Evolutionary conservation across 2,888 invertebrate genomes (phyloP).

Genomic region (Calameuta idolon): DNA sequence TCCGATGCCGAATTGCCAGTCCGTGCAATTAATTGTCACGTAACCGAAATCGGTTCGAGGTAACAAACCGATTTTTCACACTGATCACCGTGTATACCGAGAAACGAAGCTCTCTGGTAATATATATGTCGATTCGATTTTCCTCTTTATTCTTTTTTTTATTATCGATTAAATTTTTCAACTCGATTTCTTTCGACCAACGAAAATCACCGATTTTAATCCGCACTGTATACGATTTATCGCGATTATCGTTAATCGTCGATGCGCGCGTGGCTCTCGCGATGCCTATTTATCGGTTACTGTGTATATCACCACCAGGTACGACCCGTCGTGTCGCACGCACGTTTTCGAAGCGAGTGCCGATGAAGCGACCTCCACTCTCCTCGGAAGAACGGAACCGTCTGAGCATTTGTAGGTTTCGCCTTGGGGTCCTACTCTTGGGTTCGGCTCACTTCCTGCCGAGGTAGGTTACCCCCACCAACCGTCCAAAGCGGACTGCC

Average conservation of each 20-base stretch:
- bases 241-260: background rate
- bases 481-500: conserved; percentile 34
- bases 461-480: conserved; percentile 39
- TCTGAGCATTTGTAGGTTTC: conserved; percentile 55
- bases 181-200: background rate
- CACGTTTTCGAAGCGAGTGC: conserved; percentile 57
- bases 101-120: too few relatives aligned
- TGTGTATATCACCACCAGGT: background rate
- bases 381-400: conserved; percentile 56
- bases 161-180: too few relatives aligned
- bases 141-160: too few relatives aligned
- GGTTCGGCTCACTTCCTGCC: conserved; percentile 69
- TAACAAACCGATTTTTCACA: background rate
- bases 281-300: background rate
- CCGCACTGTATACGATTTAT: background rate
- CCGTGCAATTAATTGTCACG: background rate
- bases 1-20: background rate
- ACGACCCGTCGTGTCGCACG: conserved; percentile 1
- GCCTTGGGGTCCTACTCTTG: conserved; percentile 48
- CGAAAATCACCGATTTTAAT: background rate
- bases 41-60: background rate
- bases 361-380: conserved; percentile 64
- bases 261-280: background rate
- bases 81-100: background rate
- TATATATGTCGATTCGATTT: too few relatives aligned